Evolutionary conservation across 2,888 invertebrate species (phyloP), one percentile per base, ranked within the genome.

Genomic region (Muschampia plurimacula): DNA sequence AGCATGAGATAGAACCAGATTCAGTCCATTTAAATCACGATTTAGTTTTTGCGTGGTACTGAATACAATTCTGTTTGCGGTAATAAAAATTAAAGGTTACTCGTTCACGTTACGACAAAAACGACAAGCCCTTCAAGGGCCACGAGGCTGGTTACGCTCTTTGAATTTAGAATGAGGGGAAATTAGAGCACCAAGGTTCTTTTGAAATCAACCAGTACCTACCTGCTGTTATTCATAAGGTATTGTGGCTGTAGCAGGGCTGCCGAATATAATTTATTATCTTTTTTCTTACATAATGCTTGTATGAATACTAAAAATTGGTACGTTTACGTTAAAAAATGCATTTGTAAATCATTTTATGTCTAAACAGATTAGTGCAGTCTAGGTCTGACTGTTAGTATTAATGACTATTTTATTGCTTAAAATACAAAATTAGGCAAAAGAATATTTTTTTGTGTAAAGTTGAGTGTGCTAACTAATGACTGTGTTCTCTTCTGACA

Each of bases 131-230:
- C 88, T 91, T 88, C 80, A 89, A 91, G 90, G 92, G 92, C 90
- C 88, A 84, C 83, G 86, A 86, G 84, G 86, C 84, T 87, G 81
- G 89, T 89, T 88, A 92, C 91, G 90, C 90, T 86, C 83, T 88
- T 87, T 92, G 93, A 92, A 94, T 94, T 81, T 82, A 90, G 89
- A 93, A 94, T 93, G 90, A 93, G 84, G 90, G 89, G 93, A 94
- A 94, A 93, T 93, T 92, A 86, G 92, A 90, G 86, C 89, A 91
- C 82, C 92, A 91, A 93, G 92, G 93, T 90, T 88, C 84, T 92
- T 93, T 93, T 91, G 93, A 92, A 93, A 94, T 89, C 90, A 80
- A 85, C 85, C 77, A 86, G 89, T 89, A 89, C 89, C 85, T 87
- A 89, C 88, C 86, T 87, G 81, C 82, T 80, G 82, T 81, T 83